Percentiles rank a stretch among this genome's conserved stretches.
Evolutionary conservation across 2,888 invertebrate species (phyloP).

Genomic region (Agonum fuliginosum): DNA sequence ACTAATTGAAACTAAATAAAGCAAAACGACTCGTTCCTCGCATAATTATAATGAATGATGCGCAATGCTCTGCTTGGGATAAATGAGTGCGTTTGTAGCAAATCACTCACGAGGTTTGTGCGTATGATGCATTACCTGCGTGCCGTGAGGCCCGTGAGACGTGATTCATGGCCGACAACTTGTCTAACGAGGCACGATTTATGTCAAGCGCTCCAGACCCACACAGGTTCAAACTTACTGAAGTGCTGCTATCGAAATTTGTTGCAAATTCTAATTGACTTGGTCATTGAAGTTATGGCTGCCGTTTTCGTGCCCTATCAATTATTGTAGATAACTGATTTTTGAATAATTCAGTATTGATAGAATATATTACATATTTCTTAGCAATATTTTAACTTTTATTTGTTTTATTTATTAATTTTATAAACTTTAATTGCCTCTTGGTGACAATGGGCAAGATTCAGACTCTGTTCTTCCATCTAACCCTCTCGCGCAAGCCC

Average conservation of each 20-base stretch:
- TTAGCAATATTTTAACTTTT: no score
- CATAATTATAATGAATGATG: constrained; percentile 60
- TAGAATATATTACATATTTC: no score
- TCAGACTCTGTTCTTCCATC: no score
- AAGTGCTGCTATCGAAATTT: constrained; percentile 8
- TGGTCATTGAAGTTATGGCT: constrained; percentile 36
- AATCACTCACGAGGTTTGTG: constrained; percentile 45
- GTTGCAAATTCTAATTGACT: constrained; percentile 24
- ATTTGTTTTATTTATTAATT: no score
- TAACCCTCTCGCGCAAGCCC: no score
- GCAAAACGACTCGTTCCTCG: constrained; percentile 48
- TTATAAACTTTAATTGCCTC: no score
- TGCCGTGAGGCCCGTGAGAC: constrained; percentile 15
- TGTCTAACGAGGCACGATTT: constrained; percentile 56
- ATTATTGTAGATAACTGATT: no score
- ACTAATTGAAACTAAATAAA: constrained; percentile 60
- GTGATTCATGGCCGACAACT: constrained; percentile 51
- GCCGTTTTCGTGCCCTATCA: no score
- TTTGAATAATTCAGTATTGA: no score
- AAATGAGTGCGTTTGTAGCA: constrained; percentile 58
- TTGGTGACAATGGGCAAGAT: no score
- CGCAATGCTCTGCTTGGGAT: constrained; percentile 36
- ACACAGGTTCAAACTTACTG: constrained; percentile 23
- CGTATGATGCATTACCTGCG: constrained; percentile 55
- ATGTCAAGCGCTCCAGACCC: constrained; percentile 17